A percentile compares a stretch with the other conserved stretches of the same genome.
These are phyloP conservation scores for Microctenopoma steveboyesi DNA, from an alignment of 2,797 vertebrate genomes.

Conservation along the genomic window DNA sequence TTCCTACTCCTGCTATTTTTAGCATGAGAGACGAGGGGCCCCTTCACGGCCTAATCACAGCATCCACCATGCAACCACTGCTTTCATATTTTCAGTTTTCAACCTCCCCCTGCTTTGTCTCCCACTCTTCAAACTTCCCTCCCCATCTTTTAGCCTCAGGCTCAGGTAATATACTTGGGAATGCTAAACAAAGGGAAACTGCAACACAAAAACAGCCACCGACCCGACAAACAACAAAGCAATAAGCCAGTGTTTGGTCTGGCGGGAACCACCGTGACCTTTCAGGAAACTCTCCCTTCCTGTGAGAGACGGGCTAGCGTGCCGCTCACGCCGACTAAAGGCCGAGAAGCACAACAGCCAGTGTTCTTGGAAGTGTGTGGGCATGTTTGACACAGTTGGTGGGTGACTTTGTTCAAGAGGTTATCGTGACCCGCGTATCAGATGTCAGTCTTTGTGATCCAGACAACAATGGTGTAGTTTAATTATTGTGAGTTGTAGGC, in stretches of 20 bases:
- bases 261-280: slow-evolving; percentile 74
- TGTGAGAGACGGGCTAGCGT: slow-evolving; percentile 51
- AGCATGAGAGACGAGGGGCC: slow-evolving; percentile 54
- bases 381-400: slow-evolving; percentile 21
- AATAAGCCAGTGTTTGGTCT: slow-evolving; percentile 81
- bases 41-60: slow-evolving; percentile 64
- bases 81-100: slow-evolving; percentile 48
- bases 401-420: slow-evolving; percentile 36
- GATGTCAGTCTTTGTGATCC: slow-evolving; percentile 16
- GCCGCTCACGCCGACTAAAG: slow-evolving; percentile 47
- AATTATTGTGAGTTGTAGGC: slow-evolving; percentile 4
- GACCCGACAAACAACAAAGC: slow-evolving; percentile 74
- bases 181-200: slow-evolving; percentile 77
- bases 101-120: slow-evolving; percentile 50
- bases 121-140: slow-evolving; percentile 31
- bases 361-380: slow-evolving; percentile 47
- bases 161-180: slow-evolving; percentile 79
- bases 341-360: slow-evolving; percentile 46
- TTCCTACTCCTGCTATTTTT: slow-evolving; percentile 77
- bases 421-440: slow-evolving; percentile 4
- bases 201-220: slow-evolving; percentile 73
- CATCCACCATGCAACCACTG: slow-evolving; percentile 54
- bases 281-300: slow-evolving; percentile 79
- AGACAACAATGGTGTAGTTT: slow-evolving; percentile 5
- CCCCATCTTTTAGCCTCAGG: slow-evolving; percentile 53